Evolutionary conservation across 2,888 invertebrate genomes (phyloP).

Genomic region (Cosmopolites sordidus): DNA sequence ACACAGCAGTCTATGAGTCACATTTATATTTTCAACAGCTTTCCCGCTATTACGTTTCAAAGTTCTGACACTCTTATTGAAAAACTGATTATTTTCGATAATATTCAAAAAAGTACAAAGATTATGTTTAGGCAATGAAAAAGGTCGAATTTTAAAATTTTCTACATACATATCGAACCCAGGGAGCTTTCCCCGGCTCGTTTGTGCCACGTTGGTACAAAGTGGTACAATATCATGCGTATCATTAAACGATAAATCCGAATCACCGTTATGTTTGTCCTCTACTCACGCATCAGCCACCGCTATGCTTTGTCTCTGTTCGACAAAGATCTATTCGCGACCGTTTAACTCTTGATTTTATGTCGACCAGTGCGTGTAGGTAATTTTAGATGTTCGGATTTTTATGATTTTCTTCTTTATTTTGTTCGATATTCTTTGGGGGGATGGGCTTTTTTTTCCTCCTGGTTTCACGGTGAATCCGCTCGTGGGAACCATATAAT

Average conservation of each 20-base stretch:
- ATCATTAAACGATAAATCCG: conserved; percentile 33
- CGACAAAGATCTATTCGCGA: conserved; percentile 19
- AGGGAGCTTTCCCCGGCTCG: conserved; percentile 24
- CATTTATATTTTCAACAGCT: too few species aligned
- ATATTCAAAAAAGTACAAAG: too few species aligned
- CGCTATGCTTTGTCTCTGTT: conserved; percentile 5
- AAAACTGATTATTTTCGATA: too few species aligned
- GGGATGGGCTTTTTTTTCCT: too few species aligned
- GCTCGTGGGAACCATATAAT: too few species aligned
- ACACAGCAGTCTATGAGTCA: too few species aligned
- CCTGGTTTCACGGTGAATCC: too few species aligned
- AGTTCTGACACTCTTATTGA: too few species aligned
- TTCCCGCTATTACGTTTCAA: too few species aligned
- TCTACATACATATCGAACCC: conserved; percentile 35
- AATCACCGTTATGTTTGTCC: conserved; percentile 14
- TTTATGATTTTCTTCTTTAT: too few species aligned
- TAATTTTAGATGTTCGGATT: conserved; percentile 22
- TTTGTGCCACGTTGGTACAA: conserved; percentile 38
- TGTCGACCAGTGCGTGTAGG: conserved; percentile 19
- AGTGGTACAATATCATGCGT: conserved; percentile 41
- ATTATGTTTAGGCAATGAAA: too few species aligned
- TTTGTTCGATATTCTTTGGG: too few species aligned
- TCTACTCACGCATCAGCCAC: neutral
- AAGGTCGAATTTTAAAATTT: conserved; percentile 21
- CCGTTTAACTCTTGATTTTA: conserved; percentile 14